These are phyloP conservation scores for Threskiornis aethiopicus DNA, from an alignment of 2,797 vertebrate species.

Conservation along the genomic window DNA sequence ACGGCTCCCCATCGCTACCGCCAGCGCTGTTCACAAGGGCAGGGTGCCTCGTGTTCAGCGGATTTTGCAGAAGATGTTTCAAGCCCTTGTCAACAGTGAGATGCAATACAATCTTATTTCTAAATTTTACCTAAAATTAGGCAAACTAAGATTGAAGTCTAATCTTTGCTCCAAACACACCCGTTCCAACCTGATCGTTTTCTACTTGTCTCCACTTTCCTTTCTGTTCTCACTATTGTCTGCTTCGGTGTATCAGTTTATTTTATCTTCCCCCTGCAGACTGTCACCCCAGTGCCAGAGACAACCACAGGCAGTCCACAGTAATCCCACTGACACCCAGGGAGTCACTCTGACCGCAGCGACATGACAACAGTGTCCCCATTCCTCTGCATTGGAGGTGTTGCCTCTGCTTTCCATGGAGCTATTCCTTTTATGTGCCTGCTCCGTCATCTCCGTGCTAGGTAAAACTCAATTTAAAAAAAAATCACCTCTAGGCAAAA, in stretches of 20 bases:
- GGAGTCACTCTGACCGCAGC: neutral
- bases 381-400: neutral
- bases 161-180: neutral
- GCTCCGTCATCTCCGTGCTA: neutral
- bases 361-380: neutral
- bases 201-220: neutral
- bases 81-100: neutral
- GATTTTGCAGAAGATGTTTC: neutral
- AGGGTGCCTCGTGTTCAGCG: neutral
- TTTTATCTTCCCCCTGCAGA: neutral
- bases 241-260: neutral
- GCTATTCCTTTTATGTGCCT: neutral
- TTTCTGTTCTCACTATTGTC: neutral
- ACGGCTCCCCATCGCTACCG: slow-evolving; percentile 11
- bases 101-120: neutral
- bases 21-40: neutral
- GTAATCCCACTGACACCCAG: neutral
- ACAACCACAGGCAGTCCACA: neutral
- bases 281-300: neutral
- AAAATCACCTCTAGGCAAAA: neutral
- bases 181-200: neutral
- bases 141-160: neutral
- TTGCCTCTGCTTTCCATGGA: neutral
- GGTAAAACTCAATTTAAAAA: neutral
- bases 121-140: neutral